Evolutionary conservation across 2,797 vertebrate species (phyloP).

Genomic region (Neostethus bicornis): DNA sequence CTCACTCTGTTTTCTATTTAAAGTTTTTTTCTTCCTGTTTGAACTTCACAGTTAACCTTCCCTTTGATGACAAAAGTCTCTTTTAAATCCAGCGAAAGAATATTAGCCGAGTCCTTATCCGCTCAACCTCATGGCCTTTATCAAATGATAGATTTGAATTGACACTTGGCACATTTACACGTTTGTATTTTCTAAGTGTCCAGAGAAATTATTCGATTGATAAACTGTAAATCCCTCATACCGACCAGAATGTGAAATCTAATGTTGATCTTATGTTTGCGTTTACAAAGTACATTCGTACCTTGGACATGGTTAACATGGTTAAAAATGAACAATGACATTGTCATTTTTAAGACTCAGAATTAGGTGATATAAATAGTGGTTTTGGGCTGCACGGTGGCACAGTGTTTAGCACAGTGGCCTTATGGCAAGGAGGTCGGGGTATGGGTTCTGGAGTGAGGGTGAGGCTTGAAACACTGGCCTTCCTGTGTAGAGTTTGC

Average conservation of each 20-base stretch:
- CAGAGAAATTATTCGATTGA: too few species aligned
- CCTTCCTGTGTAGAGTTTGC: too few species aligned
- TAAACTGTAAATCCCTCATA: background rate
- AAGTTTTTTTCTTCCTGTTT: background rate
- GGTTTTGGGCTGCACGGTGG: too few species aligned
- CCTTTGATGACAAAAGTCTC: constrained; percentile 22
- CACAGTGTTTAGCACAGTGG: too few species aligned
- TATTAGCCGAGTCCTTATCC: constrained; percentile 48
- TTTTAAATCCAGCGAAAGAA: constrained; percentile 48
- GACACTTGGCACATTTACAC: constrained; percentile 41
- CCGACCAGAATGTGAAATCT: background rate
- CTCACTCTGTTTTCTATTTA: background rate
- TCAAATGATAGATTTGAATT: constrained; percentile 48
- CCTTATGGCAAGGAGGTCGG: too few species aligned
- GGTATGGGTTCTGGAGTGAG: too few species aligned
- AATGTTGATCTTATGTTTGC: background rate
- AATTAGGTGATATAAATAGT: background rate
- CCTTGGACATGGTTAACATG: background rate
- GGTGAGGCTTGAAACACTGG: too few species aligned
- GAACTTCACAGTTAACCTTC: constrained; percentile 21
- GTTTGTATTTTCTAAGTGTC: too few species aligned
- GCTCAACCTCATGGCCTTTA: constrained; percentile 27
- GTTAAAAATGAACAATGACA: too few species aligned
- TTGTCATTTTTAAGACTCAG: background rate
- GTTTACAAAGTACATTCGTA: background rate